phyloP scores from a whole-genome alignment of 2,888 invertebrate species.

The Chironomus riparius region DNA sequence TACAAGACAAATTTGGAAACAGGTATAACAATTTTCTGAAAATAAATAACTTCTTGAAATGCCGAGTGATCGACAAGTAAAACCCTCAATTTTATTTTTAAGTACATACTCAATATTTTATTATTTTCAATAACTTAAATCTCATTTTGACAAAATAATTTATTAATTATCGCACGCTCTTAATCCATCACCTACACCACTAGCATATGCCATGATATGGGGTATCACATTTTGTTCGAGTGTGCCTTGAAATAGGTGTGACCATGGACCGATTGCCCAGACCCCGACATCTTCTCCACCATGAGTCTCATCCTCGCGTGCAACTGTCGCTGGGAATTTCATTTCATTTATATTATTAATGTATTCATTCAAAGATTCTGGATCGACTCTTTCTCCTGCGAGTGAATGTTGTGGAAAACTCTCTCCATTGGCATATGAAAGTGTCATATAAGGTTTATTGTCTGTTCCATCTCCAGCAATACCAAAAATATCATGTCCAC shows the following conservation, averaged over 20 bases:
- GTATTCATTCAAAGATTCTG: constrained; percentile 30
- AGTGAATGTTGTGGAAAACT: constrained; percentile 40
- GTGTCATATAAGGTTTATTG: constrained; percentile 53
- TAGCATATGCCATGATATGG: constrained; percentile 63
- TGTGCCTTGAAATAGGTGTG: constrained; percentile 69
- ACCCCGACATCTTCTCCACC: constrained; percentile 53
- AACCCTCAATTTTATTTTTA: too few species aligned
- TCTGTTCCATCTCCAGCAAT: constrained; percentile 38
- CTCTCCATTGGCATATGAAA: constrained; percentile 68
- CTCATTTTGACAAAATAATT: too few species aligned
- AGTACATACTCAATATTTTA: too few species aligned
- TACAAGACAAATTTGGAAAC: too few species aligned
- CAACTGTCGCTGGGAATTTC: constrained; percentile 53
- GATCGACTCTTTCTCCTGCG: constrained; percentile 34
- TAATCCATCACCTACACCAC: constrained; percentile 56
- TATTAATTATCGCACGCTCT: constrained; percentile 40
- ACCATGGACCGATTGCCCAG: constrained; percentile 57
- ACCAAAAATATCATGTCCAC: constrained; percentile 45
- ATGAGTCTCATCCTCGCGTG: constrained; percentile 58
- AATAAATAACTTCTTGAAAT: too few species aligned
- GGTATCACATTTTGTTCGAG: constrained; percentile 71
- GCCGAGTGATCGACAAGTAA: too few species aligned
- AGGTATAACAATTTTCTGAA: too few species aligned
- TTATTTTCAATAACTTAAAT: too few species aligned
- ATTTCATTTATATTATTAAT: constrained; percentile 38